These are phyloP conservation scores for Sylvietta virens DNA, from an alignment of 2,113 vertebrate genomes.

Conservation along the genomic window DNA sequence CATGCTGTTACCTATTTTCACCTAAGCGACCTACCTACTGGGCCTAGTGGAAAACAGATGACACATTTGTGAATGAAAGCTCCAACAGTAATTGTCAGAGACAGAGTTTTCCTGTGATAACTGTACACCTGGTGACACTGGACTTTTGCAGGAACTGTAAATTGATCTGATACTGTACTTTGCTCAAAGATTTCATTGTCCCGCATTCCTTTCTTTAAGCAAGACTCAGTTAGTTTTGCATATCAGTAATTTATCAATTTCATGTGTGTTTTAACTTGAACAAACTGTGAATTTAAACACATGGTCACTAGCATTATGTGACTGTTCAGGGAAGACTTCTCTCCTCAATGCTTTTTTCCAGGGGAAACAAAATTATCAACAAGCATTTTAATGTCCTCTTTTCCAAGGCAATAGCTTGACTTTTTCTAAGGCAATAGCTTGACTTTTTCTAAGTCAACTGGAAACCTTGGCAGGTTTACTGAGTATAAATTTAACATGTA, in stretches of 20 bases:
- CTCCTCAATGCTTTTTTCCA: neutral
- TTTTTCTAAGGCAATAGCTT: neutral
- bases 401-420: neutral
- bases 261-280: neutral
- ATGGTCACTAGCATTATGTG: neutral
- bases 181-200: neutral
- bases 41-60: neutral
- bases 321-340: neutral
- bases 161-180: neutral
- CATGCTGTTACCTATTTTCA: neutral
- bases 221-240: neutral
- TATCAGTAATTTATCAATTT: neutral
- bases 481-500: neutral
- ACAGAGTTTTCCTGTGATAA: neutral
- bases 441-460: neutral
- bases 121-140: no score
- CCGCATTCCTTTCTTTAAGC: neutral
- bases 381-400: neutral
- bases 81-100: neutral
- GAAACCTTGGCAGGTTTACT: neutral
- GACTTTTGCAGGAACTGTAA: neutral
- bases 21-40: neutral
- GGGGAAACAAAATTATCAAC: neutral
- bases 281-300: neutral
- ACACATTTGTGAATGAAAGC: neutral